A percentile compares a stretch with the other conserved stretches of the same genome.
These are phyloP conservation scores for Notoglanidium macrostoma DNA, from an alignment of 2,797 vertebrate genomes.

Conservation along the genomic window DNA sequence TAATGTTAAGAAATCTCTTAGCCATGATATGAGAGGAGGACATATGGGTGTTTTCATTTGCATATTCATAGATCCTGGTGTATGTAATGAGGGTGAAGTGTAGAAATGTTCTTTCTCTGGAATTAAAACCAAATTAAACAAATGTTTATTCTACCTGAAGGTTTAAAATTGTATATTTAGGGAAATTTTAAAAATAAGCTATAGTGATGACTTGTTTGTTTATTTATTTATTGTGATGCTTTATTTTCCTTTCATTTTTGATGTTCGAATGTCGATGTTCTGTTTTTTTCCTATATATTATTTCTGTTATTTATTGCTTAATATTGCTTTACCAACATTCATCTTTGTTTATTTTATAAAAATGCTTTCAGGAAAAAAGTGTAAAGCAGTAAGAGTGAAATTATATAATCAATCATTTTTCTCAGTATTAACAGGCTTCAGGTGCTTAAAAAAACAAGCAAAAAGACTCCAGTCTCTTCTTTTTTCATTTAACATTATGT, in stretches of 20 bases:
- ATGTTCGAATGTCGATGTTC: neutral
- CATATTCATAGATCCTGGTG: neutral
- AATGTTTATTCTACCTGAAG: neutral
- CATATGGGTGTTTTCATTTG: neutral
- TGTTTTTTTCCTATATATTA: neutral
- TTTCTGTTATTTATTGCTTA: neutral
- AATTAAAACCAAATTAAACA: neutral
- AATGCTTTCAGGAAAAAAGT: neutral
- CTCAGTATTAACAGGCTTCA: neutral
- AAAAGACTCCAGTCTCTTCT: neutral
- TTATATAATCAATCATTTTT: neutral
- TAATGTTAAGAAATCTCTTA: neutral
- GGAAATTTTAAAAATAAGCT: neutral
- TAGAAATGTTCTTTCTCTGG: neutral
- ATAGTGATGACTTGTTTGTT: neutral
- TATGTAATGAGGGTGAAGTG: neutral
- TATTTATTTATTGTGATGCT: neutral
- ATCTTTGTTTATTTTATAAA: neutral
- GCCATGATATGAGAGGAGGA: neutral
- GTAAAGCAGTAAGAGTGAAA: neutral
- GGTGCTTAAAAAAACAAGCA: neutral
- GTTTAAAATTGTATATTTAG: neutral
- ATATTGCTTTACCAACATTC: neutral
- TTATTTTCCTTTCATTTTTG: neutral
- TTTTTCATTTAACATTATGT: neutral